Evolutionary conservation across 2,888 invertebrate species (phyloP).

Genomic region (Heliconius sara): DNA sequence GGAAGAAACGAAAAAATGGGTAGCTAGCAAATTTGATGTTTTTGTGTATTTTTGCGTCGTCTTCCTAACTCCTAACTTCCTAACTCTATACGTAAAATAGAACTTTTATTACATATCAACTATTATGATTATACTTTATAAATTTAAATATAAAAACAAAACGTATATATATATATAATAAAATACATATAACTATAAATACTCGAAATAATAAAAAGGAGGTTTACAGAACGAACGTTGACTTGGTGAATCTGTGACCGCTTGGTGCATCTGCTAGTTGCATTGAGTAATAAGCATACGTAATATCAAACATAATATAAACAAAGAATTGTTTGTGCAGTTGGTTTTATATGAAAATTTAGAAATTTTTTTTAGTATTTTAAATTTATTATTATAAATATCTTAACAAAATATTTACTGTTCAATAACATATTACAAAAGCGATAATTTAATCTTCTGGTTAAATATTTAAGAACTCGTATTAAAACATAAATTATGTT

Average conservation of each 20-base stretch:
- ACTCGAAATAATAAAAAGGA: background rate
- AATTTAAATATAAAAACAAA: background rate
- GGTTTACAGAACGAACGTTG: background rate
- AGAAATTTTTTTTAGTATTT: background rate
- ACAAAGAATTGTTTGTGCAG: conserved; percentile 14
- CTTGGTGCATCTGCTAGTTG: conserved; percentile 17
- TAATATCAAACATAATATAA: conserved; percentile 2
- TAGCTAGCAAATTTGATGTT: background rate
- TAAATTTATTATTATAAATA: background rate
- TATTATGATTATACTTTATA: background rate
- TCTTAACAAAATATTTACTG: background rate
- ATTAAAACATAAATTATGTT: conserved; percentile 1
- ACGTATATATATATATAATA: too few species aligned
- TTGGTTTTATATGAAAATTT: conserved; percentile 7
- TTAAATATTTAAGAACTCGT: background rate
- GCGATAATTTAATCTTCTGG: background rate
- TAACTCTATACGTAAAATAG: background rate
- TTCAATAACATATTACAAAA: background rate
- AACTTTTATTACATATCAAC: background rate
- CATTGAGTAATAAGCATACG: background rate
- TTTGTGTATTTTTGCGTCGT: background rate
- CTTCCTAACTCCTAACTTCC: background rate
- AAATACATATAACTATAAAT: too few species aligned
- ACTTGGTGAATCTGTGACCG: background rate
- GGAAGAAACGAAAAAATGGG: background rate